phyloP scores from a whole-genome alignment of 1,140 invertebrate species.

The Cardiocondyla obscurior region DNA sequence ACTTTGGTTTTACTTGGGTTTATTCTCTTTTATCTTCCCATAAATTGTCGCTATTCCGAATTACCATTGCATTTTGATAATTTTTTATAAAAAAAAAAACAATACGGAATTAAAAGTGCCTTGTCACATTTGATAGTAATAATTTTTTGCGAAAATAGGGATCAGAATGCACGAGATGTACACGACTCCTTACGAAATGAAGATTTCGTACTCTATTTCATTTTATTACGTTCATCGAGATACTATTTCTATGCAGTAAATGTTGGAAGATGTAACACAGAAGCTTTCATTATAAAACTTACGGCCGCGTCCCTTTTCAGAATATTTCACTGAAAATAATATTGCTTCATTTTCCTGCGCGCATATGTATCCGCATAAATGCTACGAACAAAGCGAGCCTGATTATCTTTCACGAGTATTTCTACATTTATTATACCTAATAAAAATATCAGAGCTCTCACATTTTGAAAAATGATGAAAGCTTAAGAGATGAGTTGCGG shows the following conservation, averaged over 20 bases:
- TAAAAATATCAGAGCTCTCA: conserved; percentile 15
- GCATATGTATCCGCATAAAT: not conserved
- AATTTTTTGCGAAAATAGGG: not conserved
- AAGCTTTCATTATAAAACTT: conserved; percentile 22
- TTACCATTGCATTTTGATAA: not conserved
- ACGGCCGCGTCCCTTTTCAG: conserved; percentile 8
- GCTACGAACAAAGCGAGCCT: conserved; percentile 26
- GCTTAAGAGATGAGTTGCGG: not conserved
- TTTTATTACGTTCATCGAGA: conserved; percentile 19
- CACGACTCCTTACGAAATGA: not conserved
- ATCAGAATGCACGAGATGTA: not conserved
- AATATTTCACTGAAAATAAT: conserved; percentile 40
- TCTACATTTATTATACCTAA: conserved; percentile 15
- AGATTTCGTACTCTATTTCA: conserved; percentile 9
- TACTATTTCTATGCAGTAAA: conserved; percentile 26
- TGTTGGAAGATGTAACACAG: conserved; percentile 27
- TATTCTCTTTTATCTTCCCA: conserved; percentile 37
- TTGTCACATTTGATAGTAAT: not conserved
- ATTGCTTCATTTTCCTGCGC: conserved; percentile 6
- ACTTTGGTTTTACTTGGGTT: conserved; percentile 10
- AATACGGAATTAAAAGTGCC: not conserved
- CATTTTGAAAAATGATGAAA: not conserved
- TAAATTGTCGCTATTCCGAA: not conserved
- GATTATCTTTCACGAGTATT: conserved; percentile 25
- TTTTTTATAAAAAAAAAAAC: not conserved